Evolutionary conservation across 1,140 invertebrate species (phyloP), one percentile per base, ranked within the genome.

Genomic region (Holcopasites calliopsidis): DNA sequence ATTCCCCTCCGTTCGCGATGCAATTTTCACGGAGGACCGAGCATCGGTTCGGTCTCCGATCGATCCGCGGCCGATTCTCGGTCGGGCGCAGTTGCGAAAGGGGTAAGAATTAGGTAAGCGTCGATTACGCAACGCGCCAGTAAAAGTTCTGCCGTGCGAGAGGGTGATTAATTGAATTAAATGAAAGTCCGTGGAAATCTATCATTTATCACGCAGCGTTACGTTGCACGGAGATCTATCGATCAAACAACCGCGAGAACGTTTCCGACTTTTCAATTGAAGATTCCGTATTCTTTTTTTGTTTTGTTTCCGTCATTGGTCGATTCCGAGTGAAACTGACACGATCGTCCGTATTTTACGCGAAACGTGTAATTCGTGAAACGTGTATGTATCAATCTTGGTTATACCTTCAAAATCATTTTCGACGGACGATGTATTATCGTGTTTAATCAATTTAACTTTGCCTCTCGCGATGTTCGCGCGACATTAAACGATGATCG

Each of bases 131-230:
- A 70, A 70, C 31, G 23, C 2, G 23, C 49, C 16, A 13, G 21
- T 18, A 33, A 60, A 57, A 57, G 21, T 33, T 40, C 44, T 3
- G 0, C 1, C 26, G 8, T 3, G 26, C 16, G n/a, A 58, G 21
- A 70, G 26, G 38, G 28, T 33, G 18, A 31, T 47, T 70, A 58
- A 70, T 70, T 70, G 44, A 42, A 70, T 70, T 47, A 57, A 58
- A 58, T 6, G 42, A 70, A 28, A 70, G 54, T 60, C 38, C 18
- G 4, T 49, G 6, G 33, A 35, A 60, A 35, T 60, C 28, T 42
- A 60, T 70, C 68, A 70, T 70, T 70, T 49, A 60, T 70, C 54
- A 70, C 3, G 52, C n/a, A 70, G 23, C 21, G 31, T 28, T 16
- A 6, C 28, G 31, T 23, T 47, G 1, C 13, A 23, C 13, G 23